Conservation (phyloP, 2,797 vertebrate genomes). For the Thalassophryne amazonica region DNA sequence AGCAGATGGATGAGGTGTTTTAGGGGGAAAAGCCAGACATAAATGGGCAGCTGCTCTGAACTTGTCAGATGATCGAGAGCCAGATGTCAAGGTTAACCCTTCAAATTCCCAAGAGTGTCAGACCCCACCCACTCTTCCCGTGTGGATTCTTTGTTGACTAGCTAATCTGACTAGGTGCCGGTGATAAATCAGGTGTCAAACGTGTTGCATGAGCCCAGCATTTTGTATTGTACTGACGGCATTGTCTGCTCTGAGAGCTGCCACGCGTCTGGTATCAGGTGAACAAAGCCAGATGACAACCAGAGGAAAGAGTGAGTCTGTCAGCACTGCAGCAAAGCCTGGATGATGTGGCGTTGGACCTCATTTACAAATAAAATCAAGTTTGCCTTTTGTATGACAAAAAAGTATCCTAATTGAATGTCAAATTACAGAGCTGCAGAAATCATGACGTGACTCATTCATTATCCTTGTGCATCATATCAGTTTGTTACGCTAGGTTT, state of each 20-base stretch:
- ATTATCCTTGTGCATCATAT: too few relatives aligned
- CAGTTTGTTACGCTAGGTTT: too few relatives aligned
- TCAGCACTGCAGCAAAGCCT: slow-evolving; percentile 7
- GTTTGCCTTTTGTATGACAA: too few relatives aligned
- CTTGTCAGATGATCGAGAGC: slow-evolving; percentile 56
- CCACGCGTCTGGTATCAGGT: slow-evolving; percentile 77
- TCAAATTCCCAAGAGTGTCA: slow-evolving; percentile 31
- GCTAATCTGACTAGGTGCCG: slow-evolving; percentile 70
- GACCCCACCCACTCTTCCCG: slow-evolving; percentile 28
- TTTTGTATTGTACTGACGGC: slow-evolving; percentile 51
- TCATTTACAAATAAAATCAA: too few relatives aligned
- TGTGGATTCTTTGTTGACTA: slow-evolving; percentile 48
- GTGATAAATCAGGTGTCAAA: slow-evolving; percentile 74
- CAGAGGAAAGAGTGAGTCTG: slow-evolving; percentile 37
- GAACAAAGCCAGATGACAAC: slow-evolving; percentile 76
- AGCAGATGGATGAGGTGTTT: slow-evolving; percentile 76
- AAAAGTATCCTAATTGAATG: too few relatives aligned
- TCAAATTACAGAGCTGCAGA: too few relatives aligned
- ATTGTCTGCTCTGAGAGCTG: slow-evolving; percentile 77
- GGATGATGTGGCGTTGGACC: neutral
- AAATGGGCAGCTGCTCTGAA: slow-evolving; percentile 63
- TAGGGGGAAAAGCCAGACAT: slow-evolving; percentile 55
- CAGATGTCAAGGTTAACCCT: slow-evolving; percentile 73
- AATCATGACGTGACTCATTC: too few relatives aligned
- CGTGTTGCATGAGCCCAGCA: slow-evolving; percentile 43